phyloP scores from a whole-genome alignment of 2,797 vertebrate genomes.

The Microtus agrestis region DNA sequence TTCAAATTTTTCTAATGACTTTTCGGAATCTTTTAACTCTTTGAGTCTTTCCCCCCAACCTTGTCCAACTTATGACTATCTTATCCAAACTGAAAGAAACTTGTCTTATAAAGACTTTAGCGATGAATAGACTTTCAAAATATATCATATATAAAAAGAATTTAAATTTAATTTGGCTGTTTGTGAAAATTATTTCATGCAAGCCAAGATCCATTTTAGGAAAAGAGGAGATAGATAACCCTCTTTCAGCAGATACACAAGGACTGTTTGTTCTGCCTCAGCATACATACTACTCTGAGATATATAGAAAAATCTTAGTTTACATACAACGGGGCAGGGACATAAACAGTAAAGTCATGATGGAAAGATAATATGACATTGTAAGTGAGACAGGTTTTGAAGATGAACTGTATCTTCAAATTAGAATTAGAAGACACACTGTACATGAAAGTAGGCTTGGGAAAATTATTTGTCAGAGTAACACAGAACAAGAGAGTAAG shows the following conservation, averaged over 20 bases:
- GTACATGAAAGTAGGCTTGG: background rate
- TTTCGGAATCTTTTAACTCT: constrained; percentile 34
- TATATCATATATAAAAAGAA: background rate
- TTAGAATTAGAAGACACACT: background rate
- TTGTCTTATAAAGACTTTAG: background rate
- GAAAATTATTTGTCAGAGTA: background rate
- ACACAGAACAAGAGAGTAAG: background rate
- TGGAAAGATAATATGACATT: background rate
- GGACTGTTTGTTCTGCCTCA: background rate
- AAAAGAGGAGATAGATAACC: background rate
- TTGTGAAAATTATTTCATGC: background rate
- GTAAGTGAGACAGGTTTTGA: background rate
- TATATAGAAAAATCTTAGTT: background rate
- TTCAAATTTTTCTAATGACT: constrained; percentile 42
- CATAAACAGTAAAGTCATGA: background rate
- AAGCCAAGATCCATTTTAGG: background rate
- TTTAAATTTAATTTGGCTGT: background rate
- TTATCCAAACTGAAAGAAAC: background rate
- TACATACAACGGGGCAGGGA: background rate
- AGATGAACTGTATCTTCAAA: too few relatives aligned
- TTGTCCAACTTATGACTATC: background rate
- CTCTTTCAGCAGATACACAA: background rate
- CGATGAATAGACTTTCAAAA: background rate
- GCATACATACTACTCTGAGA: background rate
- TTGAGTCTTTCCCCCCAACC: background rate